A percentile compares a stretch with the other conserved stretches of the same genome.
Evolutionary conservation across 2,113 vertebrate species (phyloP).

Genomic region (Mohoua ochrocephala): DNA sequence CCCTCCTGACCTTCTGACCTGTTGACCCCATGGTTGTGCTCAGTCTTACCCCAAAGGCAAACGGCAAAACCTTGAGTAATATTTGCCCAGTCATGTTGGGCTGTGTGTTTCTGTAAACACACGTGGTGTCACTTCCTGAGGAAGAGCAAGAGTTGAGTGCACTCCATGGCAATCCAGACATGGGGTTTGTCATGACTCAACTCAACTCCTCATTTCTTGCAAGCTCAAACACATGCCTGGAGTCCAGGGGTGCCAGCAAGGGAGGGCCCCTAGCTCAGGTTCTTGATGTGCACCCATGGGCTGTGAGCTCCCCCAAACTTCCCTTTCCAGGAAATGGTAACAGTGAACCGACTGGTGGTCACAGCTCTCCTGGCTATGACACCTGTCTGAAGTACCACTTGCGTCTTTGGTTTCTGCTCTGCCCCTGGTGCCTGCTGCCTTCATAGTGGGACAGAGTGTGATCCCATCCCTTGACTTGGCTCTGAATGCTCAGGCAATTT

Average conservation of each 20-base stretch:
- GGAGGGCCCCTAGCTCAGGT: neutral
- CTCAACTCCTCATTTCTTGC: neutral
- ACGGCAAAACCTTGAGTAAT: neutral
- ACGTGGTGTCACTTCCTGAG: neutral
- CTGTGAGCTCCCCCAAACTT: neutral
- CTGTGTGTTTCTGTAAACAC: neutral
- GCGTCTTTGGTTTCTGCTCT: neutral
- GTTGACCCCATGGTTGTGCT: neutral
- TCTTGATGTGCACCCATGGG: accelerated
- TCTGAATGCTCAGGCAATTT: neutral
- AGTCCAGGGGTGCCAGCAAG: accelerated
- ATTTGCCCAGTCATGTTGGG: neutral
- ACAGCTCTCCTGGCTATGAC: neutral
- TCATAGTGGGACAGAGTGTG: neutral
- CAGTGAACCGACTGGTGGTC: neutral
- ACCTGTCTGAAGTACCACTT: neutral
- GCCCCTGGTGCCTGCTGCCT: neutral
- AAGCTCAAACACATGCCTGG: neutral
- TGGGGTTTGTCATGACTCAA: neutral
- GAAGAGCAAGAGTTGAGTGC: neutral
- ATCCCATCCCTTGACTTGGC: neutral
- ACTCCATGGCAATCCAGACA: accelerated
- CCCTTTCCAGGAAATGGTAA: neutral
- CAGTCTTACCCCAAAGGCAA: neutral
- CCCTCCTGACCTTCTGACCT: neutral